These are phyloP conservation scores for Beroe ovata DNA, from an alignment of 37 sponge, comb jelly and placozoan genomes.

Conservation along the genomic window DNA sequence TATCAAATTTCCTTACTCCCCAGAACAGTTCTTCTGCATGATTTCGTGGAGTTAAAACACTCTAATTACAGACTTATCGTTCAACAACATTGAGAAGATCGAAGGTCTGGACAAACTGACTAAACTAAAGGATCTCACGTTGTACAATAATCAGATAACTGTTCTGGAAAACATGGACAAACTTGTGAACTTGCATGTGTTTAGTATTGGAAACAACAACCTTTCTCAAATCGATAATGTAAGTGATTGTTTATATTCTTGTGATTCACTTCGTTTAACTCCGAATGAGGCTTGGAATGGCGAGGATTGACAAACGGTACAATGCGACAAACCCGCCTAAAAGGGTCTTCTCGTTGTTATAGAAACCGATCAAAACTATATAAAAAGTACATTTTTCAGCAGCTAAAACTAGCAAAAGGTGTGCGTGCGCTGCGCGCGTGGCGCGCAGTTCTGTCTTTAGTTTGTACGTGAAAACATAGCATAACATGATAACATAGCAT, in stretches of 20 bases:
- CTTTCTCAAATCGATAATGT: slow-evolving; percentile 72
- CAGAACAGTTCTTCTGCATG: no score
- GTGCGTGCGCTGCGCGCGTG: slow-evolving; percentile 16
- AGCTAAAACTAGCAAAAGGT: slow-evolving; percentile 47
- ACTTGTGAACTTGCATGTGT: slow-evolving; percentile 76
- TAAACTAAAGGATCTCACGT: slow-evolving; percentile 81
- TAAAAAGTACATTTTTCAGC: slow-evolving; percentile 54
- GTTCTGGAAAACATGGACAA: slow-evolving; percentile 71
- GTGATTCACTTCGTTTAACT: no score
- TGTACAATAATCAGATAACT: slow-evolving; percentile 82
- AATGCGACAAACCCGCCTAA: no score
- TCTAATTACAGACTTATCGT: slow-evolving; percentile 90
- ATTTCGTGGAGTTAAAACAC: no score
- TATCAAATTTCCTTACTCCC: no score
- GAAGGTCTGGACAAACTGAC: slow-evolving; percentile 75
- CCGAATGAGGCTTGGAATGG: no score
- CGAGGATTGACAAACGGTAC: no score
- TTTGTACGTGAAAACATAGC: no score
- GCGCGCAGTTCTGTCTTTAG: background rate
- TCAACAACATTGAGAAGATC: slow-evolving; percentile 90
- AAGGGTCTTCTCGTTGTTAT: slow-evolving; percentile 51
- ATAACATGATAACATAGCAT: no score
- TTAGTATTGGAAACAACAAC: slow-evolving; percentile 84
- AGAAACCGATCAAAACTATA: slow-evolving; percentile 11
- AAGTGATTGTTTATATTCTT: background rate